Conservation (phyloP, 1,140 invertebrate species). For the Vanessa tameamea region DNA sequence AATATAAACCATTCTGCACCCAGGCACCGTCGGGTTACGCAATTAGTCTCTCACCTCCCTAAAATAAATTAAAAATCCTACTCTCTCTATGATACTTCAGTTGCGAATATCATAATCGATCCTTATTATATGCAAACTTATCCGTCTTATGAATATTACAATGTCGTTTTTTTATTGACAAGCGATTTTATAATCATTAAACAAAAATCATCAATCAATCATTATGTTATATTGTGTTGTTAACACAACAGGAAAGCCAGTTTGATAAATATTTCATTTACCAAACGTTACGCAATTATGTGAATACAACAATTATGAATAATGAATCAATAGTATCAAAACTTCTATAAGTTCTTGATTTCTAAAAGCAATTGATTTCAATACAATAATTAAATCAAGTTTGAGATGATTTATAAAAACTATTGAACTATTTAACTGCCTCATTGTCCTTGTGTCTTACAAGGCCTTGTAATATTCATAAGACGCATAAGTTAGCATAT, state of each 20-base stretch:
- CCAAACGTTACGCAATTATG: not conserved
- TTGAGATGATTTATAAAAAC: no score
- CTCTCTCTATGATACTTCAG: no score
- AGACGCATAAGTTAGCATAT: not conserved
- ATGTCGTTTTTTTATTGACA: not conserved
- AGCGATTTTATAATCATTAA: not conserved
- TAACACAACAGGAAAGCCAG: not conserved
- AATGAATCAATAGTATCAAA: constrained; percentile 1
- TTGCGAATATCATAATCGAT: not conserved
- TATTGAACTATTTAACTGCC: no score
- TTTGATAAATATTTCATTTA: not conserved
- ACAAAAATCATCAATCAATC: not conserved
- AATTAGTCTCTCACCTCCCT: no score
- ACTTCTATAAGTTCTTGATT: not conserved
- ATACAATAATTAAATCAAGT: no score
- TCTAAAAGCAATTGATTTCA: not conserved
- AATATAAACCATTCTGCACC: no score
- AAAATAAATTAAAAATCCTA: not conserved
- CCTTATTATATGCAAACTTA: not conserved
- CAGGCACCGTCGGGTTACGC: no score
- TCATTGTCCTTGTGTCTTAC: no score
- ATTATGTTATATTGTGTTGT: no score
- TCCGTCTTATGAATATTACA: not conserved
- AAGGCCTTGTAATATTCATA: not conserved
- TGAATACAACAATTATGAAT: constrained; percentile 15